These are phyloP conservation scores for Trichoplusia ni DNA, from an alignment of 1,140 invertebrate genomes.

Conservation along the genomic window DNA sequence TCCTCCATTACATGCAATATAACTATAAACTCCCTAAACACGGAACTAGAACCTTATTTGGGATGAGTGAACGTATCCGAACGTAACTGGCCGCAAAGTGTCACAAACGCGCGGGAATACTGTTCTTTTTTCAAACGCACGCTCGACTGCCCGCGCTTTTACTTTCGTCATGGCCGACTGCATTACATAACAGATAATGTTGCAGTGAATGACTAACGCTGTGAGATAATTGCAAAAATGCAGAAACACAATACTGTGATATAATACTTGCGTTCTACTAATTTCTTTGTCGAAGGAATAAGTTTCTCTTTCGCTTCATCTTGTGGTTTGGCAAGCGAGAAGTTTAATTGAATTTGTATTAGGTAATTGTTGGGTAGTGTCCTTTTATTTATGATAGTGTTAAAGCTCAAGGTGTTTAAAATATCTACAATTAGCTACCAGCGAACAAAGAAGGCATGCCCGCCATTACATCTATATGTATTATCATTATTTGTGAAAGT, in stretches of 20 bases:
- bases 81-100: conserved; percentile 2
- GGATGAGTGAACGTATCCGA: not conserved
- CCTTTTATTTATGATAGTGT: not conserved
- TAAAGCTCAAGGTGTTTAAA: not conserved
- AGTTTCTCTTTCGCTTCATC: conserved; percentile 4
- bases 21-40: no score
- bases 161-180: conserved; percentile 32
- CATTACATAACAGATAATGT: conserved; percentile 21
- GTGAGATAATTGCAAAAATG: conserved; percentile 27
- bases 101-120: conserved; percentile 14
- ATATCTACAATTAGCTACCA: not conserved
- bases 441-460: not conserved
- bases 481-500: conserved; percentile 1
- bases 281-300: conserved; percentile 7
- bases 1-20: no score
- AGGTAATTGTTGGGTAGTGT: not conserved
- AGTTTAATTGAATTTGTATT: conserved; percentile 10
- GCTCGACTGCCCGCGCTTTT: conserved; percentile 10
- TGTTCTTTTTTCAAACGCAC: conserved; percentile 23
- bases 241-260: conserved; percentile 22
- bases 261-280: conserved; percentile 12
- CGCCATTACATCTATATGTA: not conserved
- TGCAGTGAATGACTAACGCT: conserved; percentile 13
- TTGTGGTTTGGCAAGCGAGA: conserved; percentile 22
- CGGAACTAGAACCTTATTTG: not conserved